A percentile compares a stretch with the other conserved stretches of the same genome.
phyloP scores from a whole-genome alignment of 23 tunicate genomes.

The Ciona savignyi region DNA sequence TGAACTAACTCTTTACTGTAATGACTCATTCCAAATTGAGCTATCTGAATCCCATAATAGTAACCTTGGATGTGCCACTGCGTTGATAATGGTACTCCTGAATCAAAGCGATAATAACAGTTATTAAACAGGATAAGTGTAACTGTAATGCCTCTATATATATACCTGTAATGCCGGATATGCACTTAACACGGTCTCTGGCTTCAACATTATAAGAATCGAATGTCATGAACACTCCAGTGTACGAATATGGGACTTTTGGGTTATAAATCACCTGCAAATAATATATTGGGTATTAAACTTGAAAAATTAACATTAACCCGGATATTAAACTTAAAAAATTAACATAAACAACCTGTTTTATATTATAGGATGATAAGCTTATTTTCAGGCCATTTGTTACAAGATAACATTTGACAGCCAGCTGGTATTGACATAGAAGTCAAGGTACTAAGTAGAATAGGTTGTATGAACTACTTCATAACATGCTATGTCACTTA shows the following conservation, averaged over 20 bases:
- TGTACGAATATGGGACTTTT: slow-evolving; percentile 45
- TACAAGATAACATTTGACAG: too few relatives aligned
- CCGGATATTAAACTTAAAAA: too few relatives aligned
- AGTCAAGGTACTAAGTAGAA: too few relatives aligned
- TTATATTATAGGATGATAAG: too few relatives aligned
- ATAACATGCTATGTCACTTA: too few relatives aligned
- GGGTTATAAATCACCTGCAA: slow-evolving; percentile 38
- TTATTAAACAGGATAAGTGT: not conserved
- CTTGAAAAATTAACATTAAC: too few relatives aligned
- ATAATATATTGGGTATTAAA: too few relatives aligned
- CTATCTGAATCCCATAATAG: slow-evolving; percentile 92
- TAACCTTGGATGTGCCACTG: slow-evolving; percentile 93
- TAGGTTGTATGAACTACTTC: too few relatives aligned
- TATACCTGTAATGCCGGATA: slow-evolving; percentile 77
- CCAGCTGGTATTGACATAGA: too few relatives aligned
- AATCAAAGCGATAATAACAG: not conserved
- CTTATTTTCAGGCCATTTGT: too few relatives aligned
- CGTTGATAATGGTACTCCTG: slow-evolving; percentile 92
- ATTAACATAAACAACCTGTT: too few relatives aligned
- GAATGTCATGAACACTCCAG: slow-evolving; percentile 83
- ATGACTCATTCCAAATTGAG: slow-evolving; percentile 87
- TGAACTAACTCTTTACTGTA: slow-evolving; percentile 65
- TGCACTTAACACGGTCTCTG: slow-evolving; percentile 83
- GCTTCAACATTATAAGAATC: slow-evolving; percentile 76
- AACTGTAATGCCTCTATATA: not conserved